phyloP scores from a whole-genome alignment of 2,797 vertebrate species.

The Borostomias antarcticus region DNA sequence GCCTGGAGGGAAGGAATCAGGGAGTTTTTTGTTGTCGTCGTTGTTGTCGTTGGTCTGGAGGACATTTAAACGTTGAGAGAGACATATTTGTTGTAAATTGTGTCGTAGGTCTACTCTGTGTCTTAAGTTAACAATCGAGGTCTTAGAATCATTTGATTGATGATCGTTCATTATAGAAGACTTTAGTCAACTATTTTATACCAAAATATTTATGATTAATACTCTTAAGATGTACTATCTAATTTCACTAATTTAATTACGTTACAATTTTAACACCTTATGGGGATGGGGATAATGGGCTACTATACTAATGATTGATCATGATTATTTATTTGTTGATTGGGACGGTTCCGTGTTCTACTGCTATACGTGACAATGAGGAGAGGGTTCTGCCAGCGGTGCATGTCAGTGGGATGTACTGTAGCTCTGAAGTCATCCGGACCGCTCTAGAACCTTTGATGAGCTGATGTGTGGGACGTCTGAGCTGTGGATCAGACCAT shows the following conservation, averaged over 20 bases:
- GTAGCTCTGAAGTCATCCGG: neutral
- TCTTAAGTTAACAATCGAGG: constrained; percentile 34
- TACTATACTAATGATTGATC: constrained; percentile 26
- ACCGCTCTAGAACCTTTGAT: neutral
- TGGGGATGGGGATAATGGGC: neutral
- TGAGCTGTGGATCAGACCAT: neutral
- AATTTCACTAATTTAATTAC: constrained; percentile 39
- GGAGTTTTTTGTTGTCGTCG: too few species aligned
- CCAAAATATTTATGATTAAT: constrained; percentile 30
- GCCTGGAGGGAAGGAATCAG: too few species aligned
- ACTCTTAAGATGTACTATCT: constrained; percentile 44
- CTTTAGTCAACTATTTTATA: constrained; percentile 21
- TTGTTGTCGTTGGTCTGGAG: neutral
- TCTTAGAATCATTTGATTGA: neutral
- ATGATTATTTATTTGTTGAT: constrained; percentile 3
- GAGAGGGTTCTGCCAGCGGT: neutral
- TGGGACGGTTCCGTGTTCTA: neutral
- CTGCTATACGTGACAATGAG: constrained; percentile 33
- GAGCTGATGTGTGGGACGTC: constrained; percentile 1
- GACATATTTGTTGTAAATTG: neutral
- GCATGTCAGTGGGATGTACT: constrained; percentile 16
- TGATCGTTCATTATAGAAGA: neutral
- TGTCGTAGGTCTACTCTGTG: neutral
- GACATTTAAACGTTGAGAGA: neutral
- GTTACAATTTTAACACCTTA: constrained; percentile 18